A percentile compares a stretch with the other conserved stretches of the same genome.
These are phyloP conservation scores for Turdus rufiventris DNA, from an alignment of 2,113 vertebrate genomes.

Conservation along the genomic window DNA sequence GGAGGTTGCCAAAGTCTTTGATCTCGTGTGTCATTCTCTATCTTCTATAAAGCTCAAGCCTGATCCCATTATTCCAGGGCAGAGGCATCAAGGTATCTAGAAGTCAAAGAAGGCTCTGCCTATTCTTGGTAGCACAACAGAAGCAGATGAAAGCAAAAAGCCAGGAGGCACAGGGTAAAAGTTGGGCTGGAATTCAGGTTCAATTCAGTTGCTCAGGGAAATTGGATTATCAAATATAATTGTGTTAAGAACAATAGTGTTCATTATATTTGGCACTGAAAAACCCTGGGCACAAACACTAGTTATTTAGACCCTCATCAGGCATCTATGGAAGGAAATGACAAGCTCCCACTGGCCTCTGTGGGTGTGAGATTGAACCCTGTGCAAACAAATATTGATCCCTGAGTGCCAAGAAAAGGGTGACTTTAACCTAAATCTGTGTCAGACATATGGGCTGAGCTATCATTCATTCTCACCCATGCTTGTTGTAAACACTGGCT, in stretches of 20 bases:
- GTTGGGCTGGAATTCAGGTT: constrained; percentile 4
- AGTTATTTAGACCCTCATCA: not conserved
- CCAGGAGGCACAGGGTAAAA: not conserved
- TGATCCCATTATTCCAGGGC: not conserved
- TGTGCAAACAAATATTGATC: not conserved
- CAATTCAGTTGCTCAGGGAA: not conserved
- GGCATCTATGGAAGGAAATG: constrained; percentile 21
- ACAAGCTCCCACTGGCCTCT: constrained; percentile 7
- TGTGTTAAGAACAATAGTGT: constrained; percentile 49
- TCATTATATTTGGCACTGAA: constrained; percentile 43
- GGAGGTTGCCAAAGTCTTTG: not conserved
- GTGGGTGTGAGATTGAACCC: constrained; percentile 12
- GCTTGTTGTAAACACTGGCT: not conserved
- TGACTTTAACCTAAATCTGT: not conserved
- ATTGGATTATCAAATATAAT: constrained; percentile 43
- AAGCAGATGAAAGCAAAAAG: not conserved
- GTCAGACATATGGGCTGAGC: not conserved
- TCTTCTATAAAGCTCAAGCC: not conserved
- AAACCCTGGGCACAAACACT: not conserved
- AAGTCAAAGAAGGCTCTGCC: not conserved
- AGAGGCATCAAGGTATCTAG: not conserved
- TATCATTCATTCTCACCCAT: not conserved
- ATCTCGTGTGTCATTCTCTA: not conserved
- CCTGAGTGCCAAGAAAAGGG: not conserved
- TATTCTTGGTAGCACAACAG: not conserved